phyloP scores from a whole-genome alignment of 2,113 vertebrate species.

The Trichechus manatus region DNA sequence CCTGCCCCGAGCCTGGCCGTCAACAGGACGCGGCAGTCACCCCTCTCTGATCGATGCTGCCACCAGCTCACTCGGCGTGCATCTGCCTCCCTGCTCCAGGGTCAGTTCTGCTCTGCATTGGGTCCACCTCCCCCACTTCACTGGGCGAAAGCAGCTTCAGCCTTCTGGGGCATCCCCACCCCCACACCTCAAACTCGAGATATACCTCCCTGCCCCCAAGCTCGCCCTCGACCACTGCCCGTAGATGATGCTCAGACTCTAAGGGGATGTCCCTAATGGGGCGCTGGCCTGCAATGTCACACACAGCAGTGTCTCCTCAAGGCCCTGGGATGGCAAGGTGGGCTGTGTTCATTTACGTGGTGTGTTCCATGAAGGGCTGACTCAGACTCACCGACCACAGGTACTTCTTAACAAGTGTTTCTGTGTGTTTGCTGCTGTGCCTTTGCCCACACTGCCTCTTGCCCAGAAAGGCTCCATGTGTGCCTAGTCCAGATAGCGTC shows the following conservation, averaged over 20 bases:
- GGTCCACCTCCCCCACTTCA: too few relatives aligned
- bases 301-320: too few relatives aligned
- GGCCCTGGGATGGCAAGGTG: too few relatives aligned
- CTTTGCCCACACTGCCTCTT: background rate
- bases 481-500: too few relatives aligned
- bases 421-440: background rate
- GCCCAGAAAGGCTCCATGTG: too few relatives aligned
- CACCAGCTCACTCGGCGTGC: background rate
- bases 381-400: background rate
- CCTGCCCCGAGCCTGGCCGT: background rate
- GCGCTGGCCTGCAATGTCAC: background rate
- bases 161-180: too few relatives aligned
- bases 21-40: background rate
- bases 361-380: accelerated
- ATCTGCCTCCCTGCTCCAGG: background rate
- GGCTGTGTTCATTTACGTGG: accelerated
- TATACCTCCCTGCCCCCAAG: too few relatives aligned
- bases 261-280: accelerated
- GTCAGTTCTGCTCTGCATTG: accelerated
- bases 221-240: background rate
- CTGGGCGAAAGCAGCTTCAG: background rate
- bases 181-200: too few relatives aligned
- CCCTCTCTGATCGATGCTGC: accelerated
- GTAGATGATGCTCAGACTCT: too few relatives aligned
- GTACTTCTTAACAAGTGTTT: background rate